Conservation (phyloP, 2,888 invertebrate genomes). For the Cheilosia vulpina region DNA sequence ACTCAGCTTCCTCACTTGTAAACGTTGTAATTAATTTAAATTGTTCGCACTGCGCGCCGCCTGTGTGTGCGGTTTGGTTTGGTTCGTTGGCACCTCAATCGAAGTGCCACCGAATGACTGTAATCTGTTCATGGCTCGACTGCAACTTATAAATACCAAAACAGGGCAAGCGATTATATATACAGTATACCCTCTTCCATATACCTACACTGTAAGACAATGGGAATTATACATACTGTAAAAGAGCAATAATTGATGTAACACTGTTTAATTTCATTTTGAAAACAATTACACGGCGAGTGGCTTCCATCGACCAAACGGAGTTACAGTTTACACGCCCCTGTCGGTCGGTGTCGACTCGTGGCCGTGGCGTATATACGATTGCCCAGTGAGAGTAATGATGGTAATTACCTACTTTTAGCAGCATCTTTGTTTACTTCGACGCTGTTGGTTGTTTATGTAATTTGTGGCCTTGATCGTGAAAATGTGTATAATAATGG, state of each 20-base stretch:
- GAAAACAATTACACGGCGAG: constrained; percentile 63
- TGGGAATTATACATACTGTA: constrained; percentile 43
- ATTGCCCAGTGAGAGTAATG: constrained; percentile 61
- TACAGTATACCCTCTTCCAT: neutral
- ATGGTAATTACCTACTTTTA: constrained; percentile 58
- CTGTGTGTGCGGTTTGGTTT: neutral
- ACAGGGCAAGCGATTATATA: constrained; percentile 9
- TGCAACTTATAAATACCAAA: constrained; percentile 29
- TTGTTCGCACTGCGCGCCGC: constrained; percentile 64
- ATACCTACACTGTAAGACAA: constrained; percentile 45
- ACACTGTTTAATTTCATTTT: constrained; percentile 60
- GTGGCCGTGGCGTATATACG: constrained; percentile 7
- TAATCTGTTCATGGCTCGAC: constrained; percentile 49
- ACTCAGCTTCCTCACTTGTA: constrained; percentile 30
- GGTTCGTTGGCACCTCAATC: constrained; percentile 67
- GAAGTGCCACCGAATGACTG: constrained; percentile 55
- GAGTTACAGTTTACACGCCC: constrained; percentile 35
- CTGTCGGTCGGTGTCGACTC: constrained; percentile 6
- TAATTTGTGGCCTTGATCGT: constrained; percentile 53
- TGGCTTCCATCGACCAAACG: constrained; percentile 39
- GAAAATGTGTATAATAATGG: constrained; percentile 24
- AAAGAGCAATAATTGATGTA: constrained; percentile 65
- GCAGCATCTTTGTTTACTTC: constrained; percentile 41
- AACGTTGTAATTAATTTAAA: constrained; percentile 69
- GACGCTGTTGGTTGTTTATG: constrained; percentile 33